phyloP scores from a whole-genome alignment of 2,797 vertebrate species.

The Emys orbicularis region DNA sequence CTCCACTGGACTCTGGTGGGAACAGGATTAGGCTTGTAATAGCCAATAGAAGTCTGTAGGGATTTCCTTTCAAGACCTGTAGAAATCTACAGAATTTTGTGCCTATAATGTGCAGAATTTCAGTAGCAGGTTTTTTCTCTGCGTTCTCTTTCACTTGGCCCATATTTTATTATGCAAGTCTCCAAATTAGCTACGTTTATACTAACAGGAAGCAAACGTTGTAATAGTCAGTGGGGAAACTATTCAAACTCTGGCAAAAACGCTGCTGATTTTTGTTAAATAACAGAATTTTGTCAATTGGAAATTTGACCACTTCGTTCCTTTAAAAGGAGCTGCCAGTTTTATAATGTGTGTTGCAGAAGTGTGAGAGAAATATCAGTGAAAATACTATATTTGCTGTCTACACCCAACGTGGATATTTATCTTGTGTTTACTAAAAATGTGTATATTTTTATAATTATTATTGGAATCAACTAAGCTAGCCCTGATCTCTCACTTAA shows the following conservation, averaged over 20 bases:
- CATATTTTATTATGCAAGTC: background rate
- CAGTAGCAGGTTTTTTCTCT: background rate
- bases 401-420: background rate
- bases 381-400: background rate
- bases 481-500: background rate
- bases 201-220: background rate
- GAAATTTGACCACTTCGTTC: background rate
- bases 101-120: background rate
- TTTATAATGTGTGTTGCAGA: background rate
- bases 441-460: background rate
- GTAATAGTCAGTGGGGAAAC: background rate
- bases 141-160: background rate
- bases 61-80: background rate
- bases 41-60: background rate
- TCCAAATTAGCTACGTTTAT: background rate
- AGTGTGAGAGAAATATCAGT: background rate
- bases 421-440: background rate
- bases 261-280: slow-evolving; percentile 4
- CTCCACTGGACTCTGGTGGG: background rate
- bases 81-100: background rate
- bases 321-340: background rate
- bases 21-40: background rate
- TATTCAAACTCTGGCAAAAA: background rate
- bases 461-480: background rate
- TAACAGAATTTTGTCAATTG: background rate